phyloP scores from a whole-genome alignment of 1,140 invertebrate genomes.

The Drosophila quadrilineata region DNA sequence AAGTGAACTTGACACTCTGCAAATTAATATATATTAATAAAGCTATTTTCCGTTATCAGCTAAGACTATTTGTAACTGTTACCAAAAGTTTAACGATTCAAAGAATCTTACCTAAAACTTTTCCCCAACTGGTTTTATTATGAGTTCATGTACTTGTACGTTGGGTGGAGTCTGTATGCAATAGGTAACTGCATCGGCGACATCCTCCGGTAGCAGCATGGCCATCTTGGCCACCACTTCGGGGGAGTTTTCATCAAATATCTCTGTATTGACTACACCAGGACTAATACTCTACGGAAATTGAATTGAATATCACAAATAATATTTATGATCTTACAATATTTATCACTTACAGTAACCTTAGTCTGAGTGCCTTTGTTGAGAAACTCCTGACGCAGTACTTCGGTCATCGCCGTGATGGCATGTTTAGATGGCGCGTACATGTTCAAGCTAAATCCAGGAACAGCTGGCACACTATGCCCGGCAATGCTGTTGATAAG shows the following conservation, averaged over 20 bases:
- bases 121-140: slow-evolving; percentile 58
- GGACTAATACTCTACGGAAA: slow-evolving; percentile 84
- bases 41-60: neutral
- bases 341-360: slow-evolving; percentile 54
- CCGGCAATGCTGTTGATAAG: slow-evolving; percentile 82
- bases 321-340: neutral
- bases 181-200: slow-evolving; percentile 84
- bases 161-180: slow-evolving; percentile 83
- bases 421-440: slow-evolving; percentile 85
- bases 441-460: slow-evolving; percentile 69
- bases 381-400: slow-evolving; percentile 85
- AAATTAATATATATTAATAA: too few relatives aligned
- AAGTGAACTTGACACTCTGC: too few relatives aligned
- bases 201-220: slow-evolving; percentile 81
- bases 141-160: slow-evolving; percentile 81
- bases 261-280: slow-evolving; percentile 83
- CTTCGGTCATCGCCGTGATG: slow-evolving; percentile 83
- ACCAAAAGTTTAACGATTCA: neutral
- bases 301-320: neutral
- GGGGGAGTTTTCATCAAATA: slow-evolving; percentile 38
- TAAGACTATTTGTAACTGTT: neutral
- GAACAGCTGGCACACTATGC: slow-evolving; percentile 80
- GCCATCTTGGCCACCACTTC: slow-evolving; percentile 27
- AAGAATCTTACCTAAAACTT: slow-evolving; percentile 25
- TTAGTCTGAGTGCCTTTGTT: slow-evolving; percentile 60